phyloP scores from a whole-genome alignment of 2,888 invertebrate genomes.

The Strigamia transsilvanica region DNA sequence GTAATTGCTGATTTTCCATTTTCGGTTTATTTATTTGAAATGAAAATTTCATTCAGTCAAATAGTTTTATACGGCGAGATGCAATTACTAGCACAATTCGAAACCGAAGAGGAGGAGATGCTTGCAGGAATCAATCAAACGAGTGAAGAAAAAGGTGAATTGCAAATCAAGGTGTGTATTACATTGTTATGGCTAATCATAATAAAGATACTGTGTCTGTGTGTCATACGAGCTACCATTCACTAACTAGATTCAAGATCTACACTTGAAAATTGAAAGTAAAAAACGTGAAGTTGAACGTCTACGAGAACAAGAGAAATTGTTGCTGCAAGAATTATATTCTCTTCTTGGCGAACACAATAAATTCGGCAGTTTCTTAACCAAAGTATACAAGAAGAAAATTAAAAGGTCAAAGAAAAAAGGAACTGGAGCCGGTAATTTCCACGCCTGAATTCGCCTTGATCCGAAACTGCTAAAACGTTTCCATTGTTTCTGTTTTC shows the following conservation, averaged over 20 bases:
- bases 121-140: conserved; percentile 11
- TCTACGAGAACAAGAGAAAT: conserved; percentile 40
- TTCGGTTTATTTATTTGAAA: not conserved
- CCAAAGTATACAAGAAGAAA: conserved; percentile 83
- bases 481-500: no score
- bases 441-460: not conserved
- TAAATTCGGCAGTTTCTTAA: conserved; percentile 80
- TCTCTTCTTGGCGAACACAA: conserved; percentile 69
- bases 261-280: not conserved
- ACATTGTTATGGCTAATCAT: not conserved
- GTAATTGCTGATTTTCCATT: not conserved
- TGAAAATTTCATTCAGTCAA: not conserved
- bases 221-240: not conserved
- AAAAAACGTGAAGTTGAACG: conserved; percentile 15
- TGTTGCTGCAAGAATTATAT: not conserved
- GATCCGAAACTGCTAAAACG: not conserved
- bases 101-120: conserved; percentile 1
- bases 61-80: conserved; percentile 19
- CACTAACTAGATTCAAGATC: conserved; percentile 36
- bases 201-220: not conserved
- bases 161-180: conserved; percentile 10
- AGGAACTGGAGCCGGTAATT: conserved; percentile 59
- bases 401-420: conserved; percentile 74
- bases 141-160: conserved; percentile 42
- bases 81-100: conserved; percentile 24